Base-by-base conservation (phyloP, 2,797 vertebrate genomes). In the Tenualosa thibaudeaui region DNA sequence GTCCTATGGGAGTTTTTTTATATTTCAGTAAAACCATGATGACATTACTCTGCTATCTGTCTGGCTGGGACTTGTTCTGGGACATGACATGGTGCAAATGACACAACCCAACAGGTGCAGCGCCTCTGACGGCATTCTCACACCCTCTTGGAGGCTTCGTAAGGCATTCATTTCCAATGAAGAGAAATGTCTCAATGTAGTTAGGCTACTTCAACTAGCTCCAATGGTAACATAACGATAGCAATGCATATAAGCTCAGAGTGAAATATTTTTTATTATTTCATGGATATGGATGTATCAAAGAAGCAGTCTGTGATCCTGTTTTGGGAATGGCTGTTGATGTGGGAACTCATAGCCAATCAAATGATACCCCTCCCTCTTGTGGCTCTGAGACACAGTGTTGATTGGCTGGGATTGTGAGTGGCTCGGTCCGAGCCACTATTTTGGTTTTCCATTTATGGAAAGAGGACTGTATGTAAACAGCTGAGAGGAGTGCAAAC, bases 1-100 rank as follows among this genome's bases (percentile, higher is more conserved):
- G 19, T 46, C 71, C 17, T 46, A 46, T 78, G 71, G 40, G 71
- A 78, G 71, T 51, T 51, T 78, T 75, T 78, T 46, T 19, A 78
- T 46, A 78, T 78, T 78, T 78, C 71, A 46, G 71, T 46, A 78
- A 78, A 78, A 78, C 37, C 71, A 78, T 78, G 71, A 78, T 78
- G 40, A 22, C 71, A 78, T 78, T 78, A 78, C 71, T 43, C 71
- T 78, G 71, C 71, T 78, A 78, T 78, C 71, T 78, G 71, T 78
- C 71, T 78, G 71, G 71, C 71, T 78, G 19, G 71, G 71, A 78
- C 71, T 78, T 78, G 71, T 78, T 78, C 71, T 78, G 71, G 71
- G 71, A 78, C 71, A 78, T 78, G 71, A 78, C 71, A 78, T 19
- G 37, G 43, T 78, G 40, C 71, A 46, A 78, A 78, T 78, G 71